These are phyloP conservation scores for Mormyrops attenuatus DNA, from an alignment of 2,797 vertebrate species.

Conservation along the genomic window DNA sequence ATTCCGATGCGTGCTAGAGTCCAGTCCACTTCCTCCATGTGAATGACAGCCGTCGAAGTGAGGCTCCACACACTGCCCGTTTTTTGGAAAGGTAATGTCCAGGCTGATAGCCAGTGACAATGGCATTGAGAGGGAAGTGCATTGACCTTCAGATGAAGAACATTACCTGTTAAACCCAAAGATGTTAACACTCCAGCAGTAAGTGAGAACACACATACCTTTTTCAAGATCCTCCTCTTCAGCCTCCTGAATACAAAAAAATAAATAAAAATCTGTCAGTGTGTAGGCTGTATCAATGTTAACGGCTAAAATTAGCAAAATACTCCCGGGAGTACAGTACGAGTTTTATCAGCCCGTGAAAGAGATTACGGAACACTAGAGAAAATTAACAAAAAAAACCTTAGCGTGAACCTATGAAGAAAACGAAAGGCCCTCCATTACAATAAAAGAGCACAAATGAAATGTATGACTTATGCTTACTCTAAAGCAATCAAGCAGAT, in stretches of 20 bases:
- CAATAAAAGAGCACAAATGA: background rate
- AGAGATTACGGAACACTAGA: background rate
- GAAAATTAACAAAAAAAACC: background rate
- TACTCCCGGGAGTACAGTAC: background rate
- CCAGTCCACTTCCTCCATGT: slow-evolving; percentile 25
- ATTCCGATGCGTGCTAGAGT: background rate
- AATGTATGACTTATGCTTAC: background rate
- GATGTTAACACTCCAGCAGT: slow-evolving; percentile 32
- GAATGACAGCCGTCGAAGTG: background rate
- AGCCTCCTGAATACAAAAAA: slow-evolving; percentile 67
- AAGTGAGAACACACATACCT: slow-evolving; percentile 77
- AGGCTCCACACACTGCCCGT: background rate
- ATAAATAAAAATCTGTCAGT: slow-evolving; percentile 13
- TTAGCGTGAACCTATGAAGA: background rate
- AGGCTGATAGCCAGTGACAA: background rate
- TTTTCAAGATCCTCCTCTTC: slow-evolving; percentile 91
- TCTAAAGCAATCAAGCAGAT: background rate
- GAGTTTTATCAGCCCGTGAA: background rate
- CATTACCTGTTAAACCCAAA: slow-evolving; percentile 34
- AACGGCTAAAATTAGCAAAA: background rate
- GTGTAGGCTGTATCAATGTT: background rate
- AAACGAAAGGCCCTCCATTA: background rate
- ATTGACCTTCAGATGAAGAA: slow-evolving; percentile 31
- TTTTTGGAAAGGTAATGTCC: background rate
- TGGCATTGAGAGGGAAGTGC: slow-evolving; percentile 19